Evolutionary conservation across 2,797 vertebrate genomes (phyloP).

Genomic region (Amblyraja radiata): DNA sequence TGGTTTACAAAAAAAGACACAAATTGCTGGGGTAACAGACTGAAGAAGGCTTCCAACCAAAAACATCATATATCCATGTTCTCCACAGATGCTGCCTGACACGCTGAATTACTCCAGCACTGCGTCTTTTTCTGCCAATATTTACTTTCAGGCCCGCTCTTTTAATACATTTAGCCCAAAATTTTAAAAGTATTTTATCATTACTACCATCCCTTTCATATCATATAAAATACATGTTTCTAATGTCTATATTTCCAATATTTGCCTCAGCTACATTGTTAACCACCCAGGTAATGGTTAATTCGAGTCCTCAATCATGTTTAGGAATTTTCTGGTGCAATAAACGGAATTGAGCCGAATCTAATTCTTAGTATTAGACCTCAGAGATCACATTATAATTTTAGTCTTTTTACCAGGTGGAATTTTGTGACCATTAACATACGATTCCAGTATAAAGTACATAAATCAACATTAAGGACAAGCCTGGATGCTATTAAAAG

Average conservation of each 20-base stretch:
- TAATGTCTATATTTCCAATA: background rate
- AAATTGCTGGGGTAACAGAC: no score
- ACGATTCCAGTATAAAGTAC: background rate
- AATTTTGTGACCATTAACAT: background rate
- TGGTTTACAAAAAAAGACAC: no score
- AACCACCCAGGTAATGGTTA: background rate
- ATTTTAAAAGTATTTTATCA: no score
- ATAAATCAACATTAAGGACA: background rate
- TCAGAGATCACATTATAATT: background rate
- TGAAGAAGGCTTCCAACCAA: no score
- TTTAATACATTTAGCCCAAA: background rate
- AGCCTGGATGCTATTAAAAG: background rate
- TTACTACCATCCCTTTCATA: background rate
- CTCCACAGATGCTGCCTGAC: no score
- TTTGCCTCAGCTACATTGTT: background rate
- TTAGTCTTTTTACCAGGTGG: background rate
- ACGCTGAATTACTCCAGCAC: no score
- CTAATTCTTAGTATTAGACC: background rate
- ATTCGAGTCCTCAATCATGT: background rate
- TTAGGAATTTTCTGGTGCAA: background rate
- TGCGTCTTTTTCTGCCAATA: background rate
- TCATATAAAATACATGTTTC: background rate
- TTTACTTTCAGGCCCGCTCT: background rate
- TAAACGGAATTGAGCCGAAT: background rate
- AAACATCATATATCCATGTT: no score